Base-by-base conservation (phyloP, 2,888 invertebrate species). In the Cephonodes hylas region DNA sequence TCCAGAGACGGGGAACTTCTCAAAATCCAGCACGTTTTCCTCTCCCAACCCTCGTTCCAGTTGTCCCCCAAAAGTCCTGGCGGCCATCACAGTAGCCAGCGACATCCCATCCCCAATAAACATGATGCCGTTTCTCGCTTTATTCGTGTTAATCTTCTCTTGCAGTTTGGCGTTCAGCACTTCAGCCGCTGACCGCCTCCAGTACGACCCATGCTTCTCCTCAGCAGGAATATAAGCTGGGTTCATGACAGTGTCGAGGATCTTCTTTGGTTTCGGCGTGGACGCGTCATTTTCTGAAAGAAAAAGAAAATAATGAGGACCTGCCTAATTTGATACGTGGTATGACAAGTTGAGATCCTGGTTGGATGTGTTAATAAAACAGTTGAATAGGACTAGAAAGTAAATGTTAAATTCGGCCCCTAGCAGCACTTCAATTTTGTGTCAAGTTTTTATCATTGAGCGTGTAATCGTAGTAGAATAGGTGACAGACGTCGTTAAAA, bases 101-200 rank as follows among this genome's bases (percentile, higher is more conserved):
- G 96, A 96, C 96, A 97, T 96, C 0, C 96, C 97, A 80, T 97
- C 97, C 0, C 96, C 96, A 46, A 96, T 85, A 73, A 96, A 96
- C 68, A 62, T 27, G 15, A 61, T 42, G 6, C 96, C 94, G 80
- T 96, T 96, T 80, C 95, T 95, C 0, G 96, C 96, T 66, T 87
- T 88, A 48, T 93, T 93, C 0, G 74, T 85, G 61, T 84, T 84
- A 0, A 68, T 71, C 3, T 60, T 80, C 63, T 79, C 81, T 23
- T 68, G 61, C 0, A 91, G 68, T 56, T 91, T 91, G 0, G 79
- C 68, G 48, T 83, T 83, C 0, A 91, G 59, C 4, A 85, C 88
- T 1, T 77, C 68, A 0, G 74, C 74, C 0, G 91, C 91, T 0
- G 81, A 69, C 25, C 86, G 86, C 67, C 72, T 84, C 91, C 91